Conservation (phyloP, 23 tunicate genomes). For the Diplosoma virens region DNA sequence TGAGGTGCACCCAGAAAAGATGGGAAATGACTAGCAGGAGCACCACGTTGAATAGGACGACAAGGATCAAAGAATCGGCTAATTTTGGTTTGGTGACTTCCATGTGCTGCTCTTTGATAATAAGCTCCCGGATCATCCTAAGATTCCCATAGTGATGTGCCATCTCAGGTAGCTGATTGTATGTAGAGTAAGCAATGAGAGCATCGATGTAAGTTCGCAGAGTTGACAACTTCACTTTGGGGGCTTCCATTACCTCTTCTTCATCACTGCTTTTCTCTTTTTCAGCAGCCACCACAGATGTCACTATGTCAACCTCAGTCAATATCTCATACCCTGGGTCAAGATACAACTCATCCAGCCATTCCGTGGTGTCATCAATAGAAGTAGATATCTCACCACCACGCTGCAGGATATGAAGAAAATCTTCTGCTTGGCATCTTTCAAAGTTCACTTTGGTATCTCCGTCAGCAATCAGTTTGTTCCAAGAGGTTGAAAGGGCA, state of each 20-base stretch:
- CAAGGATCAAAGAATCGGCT: conserved; percentile 20
- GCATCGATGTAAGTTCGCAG: conserved; percentile 31
- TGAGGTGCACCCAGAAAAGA: conserved; percentile 13
- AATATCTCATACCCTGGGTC: conserved; percentile 29
- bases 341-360: conserved; percentile 30
- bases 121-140: conserved; percentile 35
- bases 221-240: conserved; percentile 38
- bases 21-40: conserved; percentile 17
- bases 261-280: conserved; percentile 34
- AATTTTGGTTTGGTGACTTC: conserved; percentile 23
- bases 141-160: conserved; percentile 32
- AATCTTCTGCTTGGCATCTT: conserved; percentile 23
- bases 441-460: conserved; percentile 9
- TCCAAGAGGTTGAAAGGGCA: conserved; percentile 3
- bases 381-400: conserved; percentile 39
- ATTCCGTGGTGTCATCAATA: conserved; percentile 19
- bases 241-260: conserved; percentile 23
- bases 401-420: conserved; percentile 33
- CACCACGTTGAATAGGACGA: conserved; percentile 29
- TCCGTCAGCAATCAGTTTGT: conserved; percentile 13
- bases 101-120: conserved; percentile 32
- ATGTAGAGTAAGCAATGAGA: conserved; percentile 25
- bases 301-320: conserved; percentile 25
- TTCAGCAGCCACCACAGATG: conserved; percentile 34
- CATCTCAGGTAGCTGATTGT: conserved; percentile 36